phyloP scores from a whole-genome alignment of 92 coral and sea anemone species.

The Montipora capitata region DNA sequence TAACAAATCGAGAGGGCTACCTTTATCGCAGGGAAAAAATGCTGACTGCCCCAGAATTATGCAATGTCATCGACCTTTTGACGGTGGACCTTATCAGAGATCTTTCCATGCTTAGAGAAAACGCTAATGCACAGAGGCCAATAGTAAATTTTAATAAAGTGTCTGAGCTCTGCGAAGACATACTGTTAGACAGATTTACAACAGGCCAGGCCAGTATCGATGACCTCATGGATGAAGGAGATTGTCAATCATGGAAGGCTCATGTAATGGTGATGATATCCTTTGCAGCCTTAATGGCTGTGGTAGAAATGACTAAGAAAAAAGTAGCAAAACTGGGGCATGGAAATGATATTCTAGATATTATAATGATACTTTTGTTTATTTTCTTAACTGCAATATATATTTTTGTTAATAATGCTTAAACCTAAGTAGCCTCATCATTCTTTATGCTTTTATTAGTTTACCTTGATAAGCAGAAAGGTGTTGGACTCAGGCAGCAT shows the following conservation, averaged over 20 bases:
- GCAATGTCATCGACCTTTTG: not conserved
- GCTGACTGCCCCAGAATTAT: not conserved
- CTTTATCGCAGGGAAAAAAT: not conserved
- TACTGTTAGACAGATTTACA: not conserved
- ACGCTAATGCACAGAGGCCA: not conserved
- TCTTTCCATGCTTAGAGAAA: not conserved
- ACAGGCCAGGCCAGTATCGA: not conserved
- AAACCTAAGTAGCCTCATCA: too few relatives aligned
- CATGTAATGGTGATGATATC: conserved; percentile 9
- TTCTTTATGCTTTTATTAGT: too few relatives aligned
- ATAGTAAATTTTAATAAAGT: not conserved
- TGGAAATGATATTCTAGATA: too few relatives aligned
- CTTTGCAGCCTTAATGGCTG: conserved; percentile 15
- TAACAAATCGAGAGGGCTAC: not conserved
- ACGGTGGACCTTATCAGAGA: not conserved
- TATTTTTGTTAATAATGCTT: too few relatives aligned
- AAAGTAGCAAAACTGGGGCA: too few relatives aligned
- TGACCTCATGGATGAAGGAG: not conserved
- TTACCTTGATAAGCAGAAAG: too few relatives aligned
- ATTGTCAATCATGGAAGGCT: not conserved
- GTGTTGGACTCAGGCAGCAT: too few relatives aligned
- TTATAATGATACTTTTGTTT: too few relatives aligned
- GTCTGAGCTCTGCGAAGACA: not conserved
- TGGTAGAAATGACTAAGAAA: not conserved
- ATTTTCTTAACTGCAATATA: too few relatives aligned